Evolutionary conservation across 1,140 invertebrate species (phyloP).

Genomic region (Coelopa frigida): DNA sequence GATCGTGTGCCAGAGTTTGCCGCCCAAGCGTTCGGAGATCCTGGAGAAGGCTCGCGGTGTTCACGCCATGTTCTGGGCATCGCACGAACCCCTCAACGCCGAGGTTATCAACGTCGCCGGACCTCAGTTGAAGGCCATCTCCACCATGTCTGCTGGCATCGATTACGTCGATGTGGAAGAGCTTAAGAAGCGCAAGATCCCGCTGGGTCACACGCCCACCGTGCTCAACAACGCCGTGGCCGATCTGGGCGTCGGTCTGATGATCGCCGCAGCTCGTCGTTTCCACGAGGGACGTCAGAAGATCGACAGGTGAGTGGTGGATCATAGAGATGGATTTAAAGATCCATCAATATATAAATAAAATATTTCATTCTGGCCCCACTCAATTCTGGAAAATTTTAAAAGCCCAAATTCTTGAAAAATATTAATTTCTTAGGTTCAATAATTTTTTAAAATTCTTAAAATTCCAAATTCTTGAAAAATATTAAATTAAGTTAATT

Average conservation of each 20-base stretch:
- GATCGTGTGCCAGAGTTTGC: conserved; percentile 25
- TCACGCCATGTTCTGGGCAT: conserved; percentile 59
- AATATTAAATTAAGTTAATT: too few relatives aligned
- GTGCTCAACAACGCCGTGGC: conserved; percentile 86
- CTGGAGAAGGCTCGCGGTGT: conserved; percentile 55
- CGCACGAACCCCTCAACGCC: conserved; percentile 64
- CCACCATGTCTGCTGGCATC: conserved; percentile 82
- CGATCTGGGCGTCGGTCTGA: conserved; percentile 66
- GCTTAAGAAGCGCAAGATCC: conserved; percentile 60
- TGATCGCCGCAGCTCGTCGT: conserved; percentile 50
- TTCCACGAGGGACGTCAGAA: conserved; percentile 65
- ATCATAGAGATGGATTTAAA: neutral
- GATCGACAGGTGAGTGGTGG: conserved; percentile 31
- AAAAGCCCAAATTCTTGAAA: neutral
- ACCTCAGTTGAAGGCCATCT: conserved; percentile 69
- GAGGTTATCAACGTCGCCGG: conserved; percentile 66
- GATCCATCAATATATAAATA: too few relatives aligned
- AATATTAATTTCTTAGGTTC: too few relatives aligned
- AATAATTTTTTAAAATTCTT: too few relatives aligned
- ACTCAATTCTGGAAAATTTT: conserved; percentile 54
- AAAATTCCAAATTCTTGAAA: too few relatives aligned
- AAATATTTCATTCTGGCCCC: conserved; percentile 31
- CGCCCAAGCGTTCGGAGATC: conserved; percentile 47
- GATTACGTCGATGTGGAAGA: conserved; percentile 69
- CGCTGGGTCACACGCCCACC: conserved; percentile 81